These are phyloP conservation scores for Diuraphis noxia DNA, from an alignment of 1,140 invertebrate genomes.

Conservation along the genomic window DNA sequence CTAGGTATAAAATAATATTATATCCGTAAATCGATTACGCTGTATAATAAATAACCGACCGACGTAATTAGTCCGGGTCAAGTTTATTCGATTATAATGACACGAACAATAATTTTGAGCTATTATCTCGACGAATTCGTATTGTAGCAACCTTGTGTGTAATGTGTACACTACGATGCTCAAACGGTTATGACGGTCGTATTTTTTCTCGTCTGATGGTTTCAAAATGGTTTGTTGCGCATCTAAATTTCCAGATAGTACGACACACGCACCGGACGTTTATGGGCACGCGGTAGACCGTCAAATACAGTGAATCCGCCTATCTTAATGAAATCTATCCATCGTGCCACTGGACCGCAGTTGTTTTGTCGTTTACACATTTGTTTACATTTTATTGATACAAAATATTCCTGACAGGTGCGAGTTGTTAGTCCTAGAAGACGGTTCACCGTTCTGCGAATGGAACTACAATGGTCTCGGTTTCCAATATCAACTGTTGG, in stretches of 20 bases:
- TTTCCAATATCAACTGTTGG: constrained; percentile 87
- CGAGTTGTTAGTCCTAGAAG: constrained; percentile 65
- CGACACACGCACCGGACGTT: background rate
- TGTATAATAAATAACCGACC: background rate
- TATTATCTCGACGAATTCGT: constrained; percentile 22
- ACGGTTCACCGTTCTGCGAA: constrained; percentile 77
- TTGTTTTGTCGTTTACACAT: background rate
- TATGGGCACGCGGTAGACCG: background rate
- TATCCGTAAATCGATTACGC: background rate
- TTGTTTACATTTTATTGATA: background rate
- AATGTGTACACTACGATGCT: background rate
- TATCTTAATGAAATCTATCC: background rate
- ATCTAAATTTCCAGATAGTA: background rate
- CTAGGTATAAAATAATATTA: background rate
- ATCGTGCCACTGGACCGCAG: too few species aligned
- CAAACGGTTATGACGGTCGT: constrained; percentile 20
- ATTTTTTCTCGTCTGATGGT: background rate
- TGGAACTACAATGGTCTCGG: constrained; percentile 93
- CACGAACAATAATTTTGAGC: background rate
- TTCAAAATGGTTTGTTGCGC: background rate
- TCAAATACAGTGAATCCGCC: background rate
- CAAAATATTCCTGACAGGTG: constrained; percentile 64
- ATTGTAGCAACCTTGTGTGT: background rate
- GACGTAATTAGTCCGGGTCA: constrained; percentile 34
- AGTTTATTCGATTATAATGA: constrained; percentile 44